phyloP scores from a whole-genome alignment of 2,113 vertebrate genomes.

The Notothenia rossii region DNA sequence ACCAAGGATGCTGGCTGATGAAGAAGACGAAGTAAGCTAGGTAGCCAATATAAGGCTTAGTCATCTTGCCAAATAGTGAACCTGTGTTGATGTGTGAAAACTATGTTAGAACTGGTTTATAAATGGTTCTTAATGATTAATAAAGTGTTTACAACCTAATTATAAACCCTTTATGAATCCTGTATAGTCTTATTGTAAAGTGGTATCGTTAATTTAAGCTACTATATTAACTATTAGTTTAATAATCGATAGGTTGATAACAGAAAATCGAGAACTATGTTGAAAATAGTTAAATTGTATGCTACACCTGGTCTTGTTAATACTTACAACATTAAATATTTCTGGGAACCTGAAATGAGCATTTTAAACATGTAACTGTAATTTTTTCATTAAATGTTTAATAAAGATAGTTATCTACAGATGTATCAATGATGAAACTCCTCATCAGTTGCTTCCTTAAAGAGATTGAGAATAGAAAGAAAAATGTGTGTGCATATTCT shows the following conservation, averaged over 20 bases:
- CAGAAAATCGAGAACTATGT: neutral
- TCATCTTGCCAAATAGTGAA: too few relatives aligned
- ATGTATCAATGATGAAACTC: neutral
- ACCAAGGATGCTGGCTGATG: too few relatives aligned
- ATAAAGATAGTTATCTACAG: neutral
- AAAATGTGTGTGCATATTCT: conserved; percentile 15
- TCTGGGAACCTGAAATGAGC: neutral
- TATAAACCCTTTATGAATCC: too few relatives aligned
- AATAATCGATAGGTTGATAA: neutral
- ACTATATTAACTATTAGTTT: neutral
- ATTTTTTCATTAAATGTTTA: neutral
- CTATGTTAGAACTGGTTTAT: too few relatives aligned
- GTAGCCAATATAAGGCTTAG: too few relatives aligned
- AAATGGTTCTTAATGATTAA: too few relatives aligned
- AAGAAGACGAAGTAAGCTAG: too few relatives aligned
- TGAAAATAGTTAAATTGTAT: neutral
- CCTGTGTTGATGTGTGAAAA: too few relatives aligned
- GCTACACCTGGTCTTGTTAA: neutral
- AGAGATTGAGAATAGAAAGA: conserved; percentile 22
- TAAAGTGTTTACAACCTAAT: too few relatives aligned
- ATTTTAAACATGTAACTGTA: neutral
- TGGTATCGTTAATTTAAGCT: too few relatives aligned
- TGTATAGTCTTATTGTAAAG: too few relatives aligned
- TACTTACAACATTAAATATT: neutral
- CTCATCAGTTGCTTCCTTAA: neutral